Evolutionary conservation across 2,797 vertebrate species (phyloP).

Genomic region (Lemur catta): DNA sequence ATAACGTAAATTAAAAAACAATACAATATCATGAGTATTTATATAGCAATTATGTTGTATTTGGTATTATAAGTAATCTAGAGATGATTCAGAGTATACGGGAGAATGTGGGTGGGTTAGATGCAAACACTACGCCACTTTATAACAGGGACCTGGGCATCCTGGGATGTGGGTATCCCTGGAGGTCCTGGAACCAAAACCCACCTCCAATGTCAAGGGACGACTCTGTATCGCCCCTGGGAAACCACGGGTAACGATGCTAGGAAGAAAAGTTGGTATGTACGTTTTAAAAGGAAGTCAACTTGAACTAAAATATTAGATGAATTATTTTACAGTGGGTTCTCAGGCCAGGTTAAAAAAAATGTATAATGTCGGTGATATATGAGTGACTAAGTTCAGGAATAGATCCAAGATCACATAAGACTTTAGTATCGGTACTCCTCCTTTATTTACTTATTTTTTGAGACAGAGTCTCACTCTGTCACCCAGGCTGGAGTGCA

Average conservation of each 20-base stretch:
- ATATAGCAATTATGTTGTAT: neutral
- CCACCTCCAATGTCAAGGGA: too few species aligned
- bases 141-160: neutral
- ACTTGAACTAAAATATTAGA: neutral
- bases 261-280: neutral
- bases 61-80: neutral
- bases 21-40: neutral
- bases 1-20: neutral
- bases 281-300: neutral
- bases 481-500: too few species aligned
- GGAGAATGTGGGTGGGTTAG: neutral
- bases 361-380: neutral
- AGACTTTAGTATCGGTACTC: neutral
- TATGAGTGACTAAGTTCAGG: neutral
- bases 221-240: neutral
- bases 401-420: accelerated
- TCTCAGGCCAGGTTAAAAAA: neutral
- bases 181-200: neutral
- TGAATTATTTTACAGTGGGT: neutral
- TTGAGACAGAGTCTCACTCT: too few species aligned
- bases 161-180: neutral
- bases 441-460: neutral
- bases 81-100: neutral
- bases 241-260: neutral
- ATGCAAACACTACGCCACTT: neutral